A percentile compares a stretch with the other conserved stretches of the same genome.
These are phyloP conservation scores for Sphaeridia pumilis DNA, from an alignment of 2,888 invertebrate species.

Conservation along the genomic window DNA sequence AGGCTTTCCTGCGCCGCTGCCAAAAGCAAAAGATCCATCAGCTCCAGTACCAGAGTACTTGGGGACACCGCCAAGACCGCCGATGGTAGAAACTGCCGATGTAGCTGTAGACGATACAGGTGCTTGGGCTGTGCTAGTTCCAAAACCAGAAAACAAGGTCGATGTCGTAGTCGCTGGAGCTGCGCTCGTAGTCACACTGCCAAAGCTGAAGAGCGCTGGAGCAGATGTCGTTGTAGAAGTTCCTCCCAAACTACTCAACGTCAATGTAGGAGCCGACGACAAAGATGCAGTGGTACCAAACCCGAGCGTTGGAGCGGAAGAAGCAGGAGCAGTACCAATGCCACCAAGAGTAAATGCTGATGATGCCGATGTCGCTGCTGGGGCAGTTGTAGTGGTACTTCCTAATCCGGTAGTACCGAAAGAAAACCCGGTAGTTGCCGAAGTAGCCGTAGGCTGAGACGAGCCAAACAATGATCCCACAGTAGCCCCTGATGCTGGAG, in stretches of 20 bases:
- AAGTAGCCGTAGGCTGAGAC: neutral
- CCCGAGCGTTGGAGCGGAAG: neutral
- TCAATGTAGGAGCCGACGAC: no score
- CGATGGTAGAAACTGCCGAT: neutral
- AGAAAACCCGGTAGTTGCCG: neutral
- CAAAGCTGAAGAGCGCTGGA: neutral
- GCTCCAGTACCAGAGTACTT: constrained; percentile 9
- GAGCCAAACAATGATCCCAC: neutral
- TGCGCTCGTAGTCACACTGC: neutral
- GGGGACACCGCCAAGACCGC: constrained; percentile 11
- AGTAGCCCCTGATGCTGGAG: neutral
- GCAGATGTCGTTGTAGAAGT: neutral
- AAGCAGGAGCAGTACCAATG: neutral
- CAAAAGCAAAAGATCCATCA: constrained; percentile 15
- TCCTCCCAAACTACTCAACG: neutral
- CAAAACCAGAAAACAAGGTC: neutral
- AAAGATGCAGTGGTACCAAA: neutral
- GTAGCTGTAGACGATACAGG: neutral
- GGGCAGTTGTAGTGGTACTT: neutral
- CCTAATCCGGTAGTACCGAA: neutral
- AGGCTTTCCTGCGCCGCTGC: constrained; percentile 11
- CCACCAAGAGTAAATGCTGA: neutral
- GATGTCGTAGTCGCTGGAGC: neutral
- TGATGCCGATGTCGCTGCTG: neutral
- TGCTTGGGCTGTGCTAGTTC: neutral